Evolutionary conservation across 2,888 invertebrate genomes (phyloP).

Genomic region (Cordilura impudica): DNA sequence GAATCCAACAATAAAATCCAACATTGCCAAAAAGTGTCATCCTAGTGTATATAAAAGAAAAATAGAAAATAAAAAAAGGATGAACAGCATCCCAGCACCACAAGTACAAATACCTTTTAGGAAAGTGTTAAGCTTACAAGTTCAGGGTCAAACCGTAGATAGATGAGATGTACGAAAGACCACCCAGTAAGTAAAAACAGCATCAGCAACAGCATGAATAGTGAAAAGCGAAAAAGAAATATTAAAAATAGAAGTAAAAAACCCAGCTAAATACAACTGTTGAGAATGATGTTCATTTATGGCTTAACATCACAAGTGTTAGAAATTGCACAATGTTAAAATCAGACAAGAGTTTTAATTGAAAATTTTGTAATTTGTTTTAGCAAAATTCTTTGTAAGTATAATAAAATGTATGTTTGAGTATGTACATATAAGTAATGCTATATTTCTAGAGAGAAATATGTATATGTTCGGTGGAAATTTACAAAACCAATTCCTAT

Average conservation of each 20-base stretch:
- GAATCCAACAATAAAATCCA: too few relatives aligned
- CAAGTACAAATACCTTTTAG: neutral
- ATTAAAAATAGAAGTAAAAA: neutral
- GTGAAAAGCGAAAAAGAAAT: neutral
- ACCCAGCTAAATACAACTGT: neutral
- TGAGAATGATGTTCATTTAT: constrained; percentile 3
- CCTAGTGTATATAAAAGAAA: neutral
- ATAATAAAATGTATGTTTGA: too few relatives aligned
- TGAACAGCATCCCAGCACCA: neutral
- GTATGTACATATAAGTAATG: neutral
- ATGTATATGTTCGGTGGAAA: too few relatives aligned
- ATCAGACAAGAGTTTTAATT: constrained; percentile 46
- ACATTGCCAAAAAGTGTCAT: too few relatives aligned
- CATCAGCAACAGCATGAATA: constrained; percentile 34
- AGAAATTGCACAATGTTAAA: constrained; percentile 36
- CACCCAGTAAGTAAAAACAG: constrained; percentile 31
- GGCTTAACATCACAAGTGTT: constrained; percentile 36
- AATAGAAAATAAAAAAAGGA: too few relatives aligned
- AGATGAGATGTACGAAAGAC: constrained; percentile 46
- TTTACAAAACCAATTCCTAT: too few relatives aligned
- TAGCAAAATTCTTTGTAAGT: too few relatives aligned
- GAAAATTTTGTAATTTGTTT: constrained; percentile 5
- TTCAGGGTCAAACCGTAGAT: constrained; percentile 50
- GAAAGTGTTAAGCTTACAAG: constrained; percentile 48
- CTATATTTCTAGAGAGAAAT: too few relatives aligned